A percentile compares a stretch with the other conserved stretches of the same genome.
Evolutionary conservation across 2,113 vertebrate genomes (phyloP).

Genomic region (cat (Felis catus)): DNA sequence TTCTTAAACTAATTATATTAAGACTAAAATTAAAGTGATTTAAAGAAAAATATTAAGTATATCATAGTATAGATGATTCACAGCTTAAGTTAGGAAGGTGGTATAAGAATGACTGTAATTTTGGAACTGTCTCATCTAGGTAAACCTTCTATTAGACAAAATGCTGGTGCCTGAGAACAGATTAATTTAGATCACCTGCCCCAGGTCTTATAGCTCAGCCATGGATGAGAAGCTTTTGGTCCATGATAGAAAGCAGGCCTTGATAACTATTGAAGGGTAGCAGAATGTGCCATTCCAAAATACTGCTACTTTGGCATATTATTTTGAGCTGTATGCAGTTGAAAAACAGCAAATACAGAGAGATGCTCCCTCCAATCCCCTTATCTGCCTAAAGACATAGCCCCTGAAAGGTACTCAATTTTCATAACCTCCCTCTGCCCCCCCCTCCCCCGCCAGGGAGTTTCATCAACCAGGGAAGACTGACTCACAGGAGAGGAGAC

Average conservation of each 20-base stretch:
- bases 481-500: not conserved
- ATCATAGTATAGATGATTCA: not conserved
- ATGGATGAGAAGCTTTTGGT: not conserved
- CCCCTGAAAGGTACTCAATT: not conserved
- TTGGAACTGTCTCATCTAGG: not conserved
- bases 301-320: not conserved
- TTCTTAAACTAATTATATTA: not conserved
- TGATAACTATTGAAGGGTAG: not conserved
- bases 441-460: too few species aligned
- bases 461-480: not conserved
- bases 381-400: not conserved
- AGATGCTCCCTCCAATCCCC: not conserved
- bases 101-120: not conserved
- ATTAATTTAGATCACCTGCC: not conserved
- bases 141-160: not conserved
- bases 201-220: not conserved
- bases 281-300: not conserved
- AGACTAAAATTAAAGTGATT: not conserved
- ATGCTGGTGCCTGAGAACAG: not conserved
- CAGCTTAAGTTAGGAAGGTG: not conserved
- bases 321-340: not conserved
- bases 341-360: not conserved
- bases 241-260: not conserved
- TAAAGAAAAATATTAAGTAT: constrained; percentile 43
- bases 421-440: not conserved